Evolutionary conservation across 2,113 vertebrate genomes (phyloP), one percentile per base, ranked within the genome.

Genomic region (Pipa parva): DNA sequence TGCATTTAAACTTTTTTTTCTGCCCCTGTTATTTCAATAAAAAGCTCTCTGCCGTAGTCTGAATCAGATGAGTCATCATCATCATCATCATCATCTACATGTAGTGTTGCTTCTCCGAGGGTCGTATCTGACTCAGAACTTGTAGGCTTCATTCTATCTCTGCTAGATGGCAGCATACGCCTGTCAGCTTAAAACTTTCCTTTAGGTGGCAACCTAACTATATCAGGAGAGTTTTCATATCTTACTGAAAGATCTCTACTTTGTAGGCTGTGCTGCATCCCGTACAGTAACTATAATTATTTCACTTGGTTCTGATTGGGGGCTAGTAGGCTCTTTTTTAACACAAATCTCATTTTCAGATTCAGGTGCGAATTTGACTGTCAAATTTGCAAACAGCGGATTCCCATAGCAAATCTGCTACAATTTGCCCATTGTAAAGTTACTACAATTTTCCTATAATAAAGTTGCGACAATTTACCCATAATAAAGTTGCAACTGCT

Each of bases 1-100:
- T 98, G 85, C 97, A 99, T 84, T 97, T 99, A 74, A 97, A 98
- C 63, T 92, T 92, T 82, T 90, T 95, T 80, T 87, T 92, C 69
- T 86, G 88, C 63, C 83, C 83, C 92, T 60, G 79, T 86, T 45
- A 83, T 83, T 74, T 92, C 91, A 0, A 79, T 82, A 21, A 83
- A 84, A 31, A 90, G 88, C 2, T 90, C 89, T 73, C 80, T 88
- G 63, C 77, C 84, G 49, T 81, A 77, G 73, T 88, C 84, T 26
- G 87, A 89, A 62, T 88, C 87, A 9, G 82, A 89, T 76, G 89
- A 84, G 37, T 85, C 82, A 0, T 82, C 75, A 51, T 86, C 77
- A 2, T n/a, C n/a, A n/a, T n/a, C n/a, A n/a, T n/a, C n/a, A n/a
- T n/a, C n/a, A n/a, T n/a, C n/a, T n/a, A 85, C 83, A 54, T 78